phyloP scores from a whole-genome alignment of 2,113 vertebrate species.

The Malurus melanocephalus region DNA sequence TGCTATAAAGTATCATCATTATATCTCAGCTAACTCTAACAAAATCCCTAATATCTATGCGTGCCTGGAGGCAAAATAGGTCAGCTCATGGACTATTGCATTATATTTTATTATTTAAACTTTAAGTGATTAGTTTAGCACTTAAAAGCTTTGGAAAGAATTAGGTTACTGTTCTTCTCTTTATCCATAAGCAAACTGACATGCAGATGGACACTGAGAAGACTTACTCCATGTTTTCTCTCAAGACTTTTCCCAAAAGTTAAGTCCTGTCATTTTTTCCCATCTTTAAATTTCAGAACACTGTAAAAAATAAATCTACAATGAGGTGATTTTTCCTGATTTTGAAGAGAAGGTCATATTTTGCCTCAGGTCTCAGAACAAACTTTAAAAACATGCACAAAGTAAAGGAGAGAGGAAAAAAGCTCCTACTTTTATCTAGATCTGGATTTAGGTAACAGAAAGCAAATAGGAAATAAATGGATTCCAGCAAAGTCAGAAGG shows the following conservation, averaged over 20 bases:
- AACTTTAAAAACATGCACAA: neutral
- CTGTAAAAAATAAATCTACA: neutral
- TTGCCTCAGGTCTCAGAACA: neutral
- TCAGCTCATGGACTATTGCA: neutral
- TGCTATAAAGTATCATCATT: conserved; percentile 46
- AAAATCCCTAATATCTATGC: conserved; percentile 43
- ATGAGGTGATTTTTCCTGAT: neutral
- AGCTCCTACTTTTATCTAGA: neutral
- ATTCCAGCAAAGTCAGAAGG: neutral
- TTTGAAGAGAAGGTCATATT: neutral
- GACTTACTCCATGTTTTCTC: neutral
- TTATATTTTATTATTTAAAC: conserved; percentile 62
- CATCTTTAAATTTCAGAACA: neutral
- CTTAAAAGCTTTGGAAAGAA: conserved; percentile 12
- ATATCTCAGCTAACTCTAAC: conserved; percentile 44
- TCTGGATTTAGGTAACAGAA: neutral
- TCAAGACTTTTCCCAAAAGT: neutral
- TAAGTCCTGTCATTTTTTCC: neutral
- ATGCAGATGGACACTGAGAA: neutral
- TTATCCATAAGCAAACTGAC: neutral
- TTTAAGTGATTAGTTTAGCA: conserved; percentile 47
- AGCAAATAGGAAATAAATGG: neutral
- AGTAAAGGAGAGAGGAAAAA: neutral
- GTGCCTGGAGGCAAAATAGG: conserved; percentile 52
- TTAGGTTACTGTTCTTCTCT: conserved; percentile 41